Conservation (phyloP, 2,797 vertebrate genomes). For the Pterois miles region DNA sequence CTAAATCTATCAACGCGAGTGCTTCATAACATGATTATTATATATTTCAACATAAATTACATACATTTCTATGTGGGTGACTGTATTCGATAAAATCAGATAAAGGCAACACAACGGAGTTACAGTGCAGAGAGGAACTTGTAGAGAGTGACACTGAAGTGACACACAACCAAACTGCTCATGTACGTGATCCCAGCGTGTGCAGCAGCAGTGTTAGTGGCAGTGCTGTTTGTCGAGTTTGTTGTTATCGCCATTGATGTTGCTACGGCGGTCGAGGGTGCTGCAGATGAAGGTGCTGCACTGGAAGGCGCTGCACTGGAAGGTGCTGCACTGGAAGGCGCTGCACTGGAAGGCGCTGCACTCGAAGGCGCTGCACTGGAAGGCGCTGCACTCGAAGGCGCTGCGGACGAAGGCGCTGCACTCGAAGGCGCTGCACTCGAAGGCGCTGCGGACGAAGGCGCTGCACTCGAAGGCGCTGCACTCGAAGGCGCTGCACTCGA, state of each 20-base stretch:
- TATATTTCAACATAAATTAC: constrained; percentile 12
- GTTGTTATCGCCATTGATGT: rapidly evolving
- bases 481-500: too few species aligned
- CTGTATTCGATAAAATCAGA: background rate
- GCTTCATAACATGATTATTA: background rate
- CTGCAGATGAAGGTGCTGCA: too few species aligned
- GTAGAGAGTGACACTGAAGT: constrained; percentile 23
- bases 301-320: too few species aligned
- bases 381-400: too few species aligned
- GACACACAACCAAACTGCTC: constrained; percentile 24
- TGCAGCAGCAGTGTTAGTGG: background rate
- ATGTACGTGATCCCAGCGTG: constrained; percentile 4
- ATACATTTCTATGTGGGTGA: background rate
- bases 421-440: too few species aligned
- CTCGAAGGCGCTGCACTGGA: rapidly evolving
- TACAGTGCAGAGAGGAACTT: constrained; percentile 21
- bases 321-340: too few species aligned
- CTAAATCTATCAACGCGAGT: constrained; percentile 35
- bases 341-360: too few species aligned
- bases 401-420: too few species aligned
- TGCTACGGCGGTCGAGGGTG: rapidly evolving
- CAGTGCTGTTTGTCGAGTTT: too few species aligned
- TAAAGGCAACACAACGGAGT: background rate
- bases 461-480: too few species aligned
- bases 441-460: too few species aligned